Base-by-base conservation (phyloP, 2,113 vertebrate genomes). In the Crypturellus undulatus region DNA sequence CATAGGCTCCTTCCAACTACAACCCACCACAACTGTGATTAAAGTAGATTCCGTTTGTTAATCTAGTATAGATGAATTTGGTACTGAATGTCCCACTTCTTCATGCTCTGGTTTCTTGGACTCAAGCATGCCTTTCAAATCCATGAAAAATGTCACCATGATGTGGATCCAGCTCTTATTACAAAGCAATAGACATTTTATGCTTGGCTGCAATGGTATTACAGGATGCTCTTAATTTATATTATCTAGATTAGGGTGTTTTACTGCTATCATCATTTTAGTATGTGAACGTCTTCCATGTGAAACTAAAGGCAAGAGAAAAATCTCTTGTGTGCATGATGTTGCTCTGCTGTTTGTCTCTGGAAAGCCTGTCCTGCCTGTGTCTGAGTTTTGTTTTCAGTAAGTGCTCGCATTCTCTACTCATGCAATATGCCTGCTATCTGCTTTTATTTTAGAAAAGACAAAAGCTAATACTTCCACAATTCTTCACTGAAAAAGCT, bases 161-260 rank as follows among this genome's bases (percentile, higher is more conserved):
- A 86, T 86, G 84, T 4, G 24, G 65, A 93, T 92, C 94, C 90
- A 95, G 32, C 78, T 95, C 63, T 1, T 89, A 91, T 95, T 91
- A 84, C 62, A 63, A 92, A 95, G 96, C 65, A 91, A 93, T 78
- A 90, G 93, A 83, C 49, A 94, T 92, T 93, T 95, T 94, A 84
- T 91, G 78, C 91, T 95, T 90, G 76, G 79, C 69, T 96, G 84
- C 82, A 87, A 56, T 38, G 30, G 78, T 93, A 81, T 95, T 95
- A 89, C 51, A 94, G 85, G 73, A 97, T 90, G 72, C 52, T 92
- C 47, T 95, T 96, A 96, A 96, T 95, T 85, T 93, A 58, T 88
- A 85, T 90, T 92, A 94, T 88, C 94, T 91, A 88, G 76, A 94
- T 94, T 76, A 89, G 62, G 26, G 45, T 86, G 52, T 54, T 96